Conservation (phyloP, 2,888 invertebrate species). For the Chrysodeixis includens region DNA sequence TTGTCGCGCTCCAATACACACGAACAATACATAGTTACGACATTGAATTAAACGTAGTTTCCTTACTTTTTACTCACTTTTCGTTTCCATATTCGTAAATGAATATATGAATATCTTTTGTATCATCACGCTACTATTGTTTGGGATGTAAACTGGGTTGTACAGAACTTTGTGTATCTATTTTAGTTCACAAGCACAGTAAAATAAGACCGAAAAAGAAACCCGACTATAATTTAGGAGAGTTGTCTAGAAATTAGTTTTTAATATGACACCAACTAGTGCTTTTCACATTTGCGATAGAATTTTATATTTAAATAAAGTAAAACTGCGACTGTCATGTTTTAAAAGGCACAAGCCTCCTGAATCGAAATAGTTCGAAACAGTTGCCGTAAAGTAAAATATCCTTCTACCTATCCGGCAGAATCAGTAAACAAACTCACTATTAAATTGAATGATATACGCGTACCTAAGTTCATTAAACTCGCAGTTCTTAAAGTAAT, state of each 20-base stretch:
- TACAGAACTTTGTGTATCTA: neutral
- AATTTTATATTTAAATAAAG: too few species aligned
- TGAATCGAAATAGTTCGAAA: too few species aligned
- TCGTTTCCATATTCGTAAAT: constrained; percentile 33
- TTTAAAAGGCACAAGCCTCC: too few species aligned
- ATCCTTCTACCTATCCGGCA: too few species aligned
- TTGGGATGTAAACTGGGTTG: neutral
- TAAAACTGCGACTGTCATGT: too few species aligned
- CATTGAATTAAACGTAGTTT: constrained; percentile 53
- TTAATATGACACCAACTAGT: too few species aligned
- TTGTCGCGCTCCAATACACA: constrained; percentile 50
- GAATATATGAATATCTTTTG: constrained; percentile 14
- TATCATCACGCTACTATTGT: neutral
- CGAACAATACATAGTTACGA: constrained; percentile 54
- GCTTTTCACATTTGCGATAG: too few species aligned
- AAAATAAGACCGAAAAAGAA: too few species aligned
- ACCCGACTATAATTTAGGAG: too few species aligned
- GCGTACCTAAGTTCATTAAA: neutral
- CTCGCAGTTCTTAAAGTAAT: constrained; percentile 10
- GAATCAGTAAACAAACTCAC: neutral
- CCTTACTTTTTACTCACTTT: constrained; percentile 46
- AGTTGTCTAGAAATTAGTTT: too few species aligned
- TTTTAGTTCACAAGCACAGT: too few species aligned
- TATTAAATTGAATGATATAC: neutral
- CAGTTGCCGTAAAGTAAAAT: too few species aligned